A percentile compares a stretch with the other conserved stretches of the same genome.
Conservation (phyloP, 2,888 invertebrate genomes). For the Drosophila seclusa region DNA sequence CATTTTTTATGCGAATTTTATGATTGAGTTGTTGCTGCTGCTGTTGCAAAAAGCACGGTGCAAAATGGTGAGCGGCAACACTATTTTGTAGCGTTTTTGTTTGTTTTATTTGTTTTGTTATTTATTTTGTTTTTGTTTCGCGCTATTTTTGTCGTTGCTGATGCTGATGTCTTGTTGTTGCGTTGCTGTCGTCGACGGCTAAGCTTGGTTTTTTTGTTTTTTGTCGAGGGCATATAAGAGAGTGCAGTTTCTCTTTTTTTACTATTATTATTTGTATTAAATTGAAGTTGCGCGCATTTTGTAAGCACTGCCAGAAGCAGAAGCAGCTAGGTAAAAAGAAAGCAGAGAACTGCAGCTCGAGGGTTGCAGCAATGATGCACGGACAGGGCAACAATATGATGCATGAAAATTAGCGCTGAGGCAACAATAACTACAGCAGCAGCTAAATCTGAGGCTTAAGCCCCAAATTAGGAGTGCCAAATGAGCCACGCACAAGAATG, state of each 20-base stretch:
- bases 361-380: background rate
- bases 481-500: conserved; percentile 16
- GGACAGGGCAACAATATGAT: conserved; percentile 26
- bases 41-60: conserved; percentile 49
- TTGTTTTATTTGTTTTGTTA: conserved; percentile 14
- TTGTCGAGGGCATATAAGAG: conserved; percentile 73
- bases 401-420: conserved; percentile 48
- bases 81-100: conserved; percentile 38
- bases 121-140: conserved; percentile 36
- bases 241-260: conserved; percentile 56
- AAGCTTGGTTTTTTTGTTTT: conserved; percentile 69
- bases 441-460: conserved; percentile 5
- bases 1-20: conserved; percentile 46
- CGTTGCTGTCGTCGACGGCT: conserved; percentile 36
- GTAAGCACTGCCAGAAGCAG: conserved; percentile 43
- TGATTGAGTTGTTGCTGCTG: conserved; percentile 37
- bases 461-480: conserved; percentile 23
- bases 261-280: conserved; percentile 53
- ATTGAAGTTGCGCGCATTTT: conserved; percentile 74
- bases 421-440: conserved; percentile 15
- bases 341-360: conserved; percentile 11
- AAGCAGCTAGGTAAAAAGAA: conserved; percentile 36
- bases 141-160: conserved; percentile 38
- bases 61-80: conserved; percentile 49
- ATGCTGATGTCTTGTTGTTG: conserved; percentile 49